These are phyloP conservation scores for Tiaroga cobitis DNA, from an alignment of 2,797 vertebrate genomes.

Conservation along the genomic window DNA sequence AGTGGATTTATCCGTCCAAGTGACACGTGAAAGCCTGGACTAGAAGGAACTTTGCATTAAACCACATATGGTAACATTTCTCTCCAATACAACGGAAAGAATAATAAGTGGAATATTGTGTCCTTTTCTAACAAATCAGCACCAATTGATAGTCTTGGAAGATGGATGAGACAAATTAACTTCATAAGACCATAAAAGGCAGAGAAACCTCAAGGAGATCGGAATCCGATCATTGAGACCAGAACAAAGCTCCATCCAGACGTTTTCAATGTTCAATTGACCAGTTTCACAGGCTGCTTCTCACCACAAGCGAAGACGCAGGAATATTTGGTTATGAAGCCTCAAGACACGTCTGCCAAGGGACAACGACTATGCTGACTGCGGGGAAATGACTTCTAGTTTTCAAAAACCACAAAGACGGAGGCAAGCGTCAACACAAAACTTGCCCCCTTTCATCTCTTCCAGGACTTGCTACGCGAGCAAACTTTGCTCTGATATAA, in stretches of 20 bases:
- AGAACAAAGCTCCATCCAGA: no score
- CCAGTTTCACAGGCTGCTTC: constrained; percentile 64
- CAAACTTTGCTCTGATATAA: not conserved
- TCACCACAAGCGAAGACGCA: constrained; percentile 68
- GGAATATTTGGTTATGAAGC: constrained; percentile 58
- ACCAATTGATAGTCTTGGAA: constrained; percentile 10
- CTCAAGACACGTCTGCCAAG: constrained; percentile 57
- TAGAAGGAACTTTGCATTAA: not conserved
- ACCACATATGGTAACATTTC: constrained; percentile 7
- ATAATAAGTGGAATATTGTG: not conserved
- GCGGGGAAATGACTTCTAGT: constrained; percentile 57
- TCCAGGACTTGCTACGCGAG: not conserved
- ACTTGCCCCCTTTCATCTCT: constrained; percentile 37
- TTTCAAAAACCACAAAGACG: constrained; percentile 36
- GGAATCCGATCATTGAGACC: constrained; percentile 15
- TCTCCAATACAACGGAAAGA: not conserved
- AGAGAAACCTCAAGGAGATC: constrained; percentile 23
- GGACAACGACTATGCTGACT: constrained; percentile 73
- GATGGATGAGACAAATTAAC: not conserved
- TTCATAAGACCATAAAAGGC: not conserved
- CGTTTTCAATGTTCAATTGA: constrained; percentile 22
- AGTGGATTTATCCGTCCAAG: not conserved
- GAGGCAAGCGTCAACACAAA: constrained; percentile 12
- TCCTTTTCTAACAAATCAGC: constrained; percentile 1
- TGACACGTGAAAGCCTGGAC: not conserved